Evolutionary conservation across 2,888 invertebrate genomes (phyloP), one percentile per base, ranked within the genome.

Genomic region (Campaea margaritaria): DNA sequence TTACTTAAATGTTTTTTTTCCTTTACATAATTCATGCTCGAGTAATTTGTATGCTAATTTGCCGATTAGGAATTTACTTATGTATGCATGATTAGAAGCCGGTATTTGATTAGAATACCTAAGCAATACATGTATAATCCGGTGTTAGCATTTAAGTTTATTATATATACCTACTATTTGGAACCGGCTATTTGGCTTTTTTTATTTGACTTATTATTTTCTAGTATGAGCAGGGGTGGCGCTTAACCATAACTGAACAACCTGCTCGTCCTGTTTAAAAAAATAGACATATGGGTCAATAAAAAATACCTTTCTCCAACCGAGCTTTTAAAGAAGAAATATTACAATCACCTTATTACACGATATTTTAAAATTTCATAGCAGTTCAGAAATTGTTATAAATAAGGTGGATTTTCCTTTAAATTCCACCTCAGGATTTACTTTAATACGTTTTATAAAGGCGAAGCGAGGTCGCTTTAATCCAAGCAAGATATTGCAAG

Each of bases 401-500:
- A 63, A 58, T 65, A 69, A 63, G 16, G 60, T 38, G 21, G 12
- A 43, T 54, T 58, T 61, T 56, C 47, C 13, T n/a, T 41, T 48
- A 41, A 27, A 49, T 41, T 49, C 53, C 66, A 63, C 57, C 64
- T 55, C 36, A 59, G 59, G 58, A 16, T 51, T 64, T 60, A 45
- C 31, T 64, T 68, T 72, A 68, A 67, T 70, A 74, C 68, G 64
- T 65, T 69, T 70, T 79, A 78, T 83, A 83, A 84, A 82, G 82
- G 76, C 78, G 71, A 76, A 78, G 72, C 69, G 72, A 82, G 77
- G 73, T 73, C 72, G 81, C 82, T 85, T 85, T 85, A 87, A 82
- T 80, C 77, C 76, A 72, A 77, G 79, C 79, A 71, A 82, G 85
- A 88, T 89, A 89, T 89, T 85, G 87, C 87, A 76, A 82, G 81